Base-by-base conservation (phyloP, 2,888 invertebrate species). In the Tubulanus polymorphus region DNA sequence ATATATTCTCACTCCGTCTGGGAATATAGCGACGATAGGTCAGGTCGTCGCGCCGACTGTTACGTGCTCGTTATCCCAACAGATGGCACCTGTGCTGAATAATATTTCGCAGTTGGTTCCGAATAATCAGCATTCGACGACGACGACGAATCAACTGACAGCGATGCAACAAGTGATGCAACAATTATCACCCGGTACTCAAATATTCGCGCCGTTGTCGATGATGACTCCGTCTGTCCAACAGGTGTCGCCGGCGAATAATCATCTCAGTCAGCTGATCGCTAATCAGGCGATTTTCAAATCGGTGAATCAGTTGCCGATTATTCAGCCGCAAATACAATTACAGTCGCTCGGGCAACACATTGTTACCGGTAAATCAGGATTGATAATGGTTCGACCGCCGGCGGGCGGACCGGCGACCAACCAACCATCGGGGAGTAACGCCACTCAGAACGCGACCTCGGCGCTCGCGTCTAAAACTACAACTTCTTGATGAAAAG, bases 201-300 rank as follows among this genome's bases (percentile, higher is more conserved):
- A 65, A 50, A 58, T 68, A 41, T 55, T 70, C 52, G 57, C 69
- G 2, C 68, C 67, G 2, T 61, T 69, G 62, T 63, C 68, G 3
- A 63, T 68, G n/a, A 65, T 67, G 67, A 65, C 69, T 2, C 65
- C 68, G 12, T 61, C 60, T 1, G 55, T 67, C 26, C 66, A 64
- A 47, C 47, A 65, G 23, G 52, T 62, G 1, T 55, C 63, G 35
- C 46, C 57, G 3, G 49, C 54, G 20, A 12, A 57, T 12, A 55
- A 56, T 18, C 54, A 30, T 2, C 50, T 37, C 25, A 30, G 37
- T n/a, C 51, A 51, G 32, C 25, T 51, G 2, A 51, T 25, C 37
- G 32, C n/a, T n/a, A n/a, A n/a, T n/a, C n/a, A n/a, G n/a, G n/a
- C n/a, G n/a, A n/a, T n/a, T n/a, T n/a, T n/a, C n/a, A n/a, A n/a